phyloP scores from a whole-genome alignment of 2,113 vertebrate genomes.

The Epinephelus moara region DNA sequence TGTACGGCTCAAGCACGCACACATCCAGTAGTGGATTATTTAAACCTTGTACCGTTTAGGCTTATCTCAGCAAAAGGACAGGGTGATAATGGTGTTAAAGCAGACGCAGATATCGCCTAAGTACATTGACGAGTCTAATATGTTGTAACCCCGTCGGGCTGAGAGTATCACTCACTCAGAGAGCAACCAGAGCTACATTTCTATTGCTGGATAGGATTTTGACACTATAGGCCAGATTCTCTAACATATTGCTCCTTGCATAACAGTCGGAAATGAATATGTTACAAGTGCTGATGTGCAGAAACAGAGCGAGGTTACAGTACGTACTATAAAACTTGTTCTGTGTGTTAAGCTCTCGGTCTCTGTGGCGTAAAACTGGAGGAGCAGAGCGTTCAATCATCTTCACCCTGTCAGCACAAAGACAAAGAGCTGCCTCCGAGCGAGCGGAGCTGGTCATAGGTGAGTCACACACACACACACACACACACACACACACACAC shows the following conservation, averaged over 20 bases:
- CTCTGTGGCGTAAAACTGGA: constrained; percentile 65
- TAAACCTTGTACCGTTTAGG: not conserved
- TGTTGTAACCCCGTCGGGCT: constrained; percentile 1
- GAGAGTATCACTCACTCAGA: constrained; percentile 9
- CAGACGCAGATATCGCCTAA: not conserved
- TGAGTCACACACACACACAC: constrained; percentile 64
- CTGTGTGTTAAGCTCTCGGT: constrained; percentile 39
- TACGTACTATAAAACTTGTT: constrained; percentile 23
- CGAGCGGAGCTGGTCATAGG: constrained; percentile 74
- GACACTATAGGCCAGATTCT: not conserved
- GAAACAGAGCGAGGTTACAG: constrained; percentile 23
- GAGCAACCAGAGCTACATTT: not conserved
- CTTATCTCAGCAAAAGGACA: constrained; percentile 9
- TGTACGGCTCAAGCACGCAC: not conserved
- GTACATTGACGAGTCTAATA: constrained; percentile 18
- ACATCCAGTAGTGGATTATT: not conserved
- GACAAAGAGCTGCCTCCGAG: constrained; percentile 81
- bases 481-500: constrained; percentile 19
- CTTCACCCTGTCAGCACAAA: constrained; percentile 80
- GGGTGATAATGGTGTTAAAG: not conserved
- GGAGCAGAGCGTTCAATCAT: constrained; percentile 71
- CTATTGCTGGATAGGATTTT: not conserved
- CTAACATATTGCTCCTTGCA: not conserved
- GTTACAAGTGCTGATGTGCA: constrained; percentile 17
- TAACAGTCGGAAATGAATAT: constrained; percentile 5